These are phyloP conservation scores for Sesamia inferens DNA, from an alignment of 2,888 invertebrate species.

Conservation along the genomic window DNA sequence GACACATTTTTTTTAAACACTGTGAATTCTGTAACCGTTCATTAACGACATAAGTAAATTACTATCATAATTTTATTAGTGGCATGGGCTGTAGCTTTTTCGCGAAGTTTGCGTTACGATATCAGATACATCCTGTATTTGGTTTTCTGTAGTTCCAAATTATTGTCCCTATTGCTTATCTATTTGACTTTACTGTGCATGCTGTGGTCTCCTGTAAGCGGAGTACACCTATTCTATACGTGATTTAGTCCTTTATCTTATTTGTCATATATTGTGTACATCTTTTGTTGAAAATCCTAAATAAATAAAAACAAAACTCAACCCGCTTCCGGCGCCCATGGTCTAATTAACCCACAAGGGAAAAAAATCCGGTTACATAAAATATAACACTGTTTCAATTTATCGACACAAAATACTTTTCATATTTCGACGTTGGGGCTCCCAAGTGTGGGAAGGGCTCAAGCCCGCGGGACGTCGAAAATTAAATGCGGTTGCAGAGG, in stretches of 20 bases:
- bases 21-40: too few species aligned
- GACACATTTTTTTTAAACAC: too few species aligned
- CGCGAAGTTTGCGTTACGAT: too few species aligned
- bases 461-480: slow-evolving; percentile 66
- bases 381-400: slow-evolving; percentile 58
- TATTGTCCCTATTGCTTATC: neutral
- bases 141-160: too few species aligned
- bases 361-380: slow-evolving; percentile 43
- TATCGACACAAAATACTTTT: slow-evolving; percentile 59
- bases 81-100: too few species aligned
- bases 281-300: neutral
- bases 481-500: slow-evolving; percentile 74
- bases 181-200: neutral
- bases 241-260: neutral
- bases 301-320: slow-evolving; percentile 6
- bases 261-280: neutral
- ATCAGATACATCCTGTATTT: too few species aligned
- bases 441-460: slow-evolving; percentile 65
- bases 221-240: neutral
- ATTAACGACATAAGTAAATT: too few species aligned
- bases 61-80: too few species aligned
- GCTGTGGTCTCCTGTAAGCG: neutral
- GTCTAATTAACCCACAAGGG: slow-evolving; percentile 60
- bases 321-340: slow-evolving; percentile 4
- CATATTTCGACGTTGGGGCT: slow-evolving; percentile 54